A percentile compares a stretch with the other conserved stretches of the same genome.
Conservation (phyloP, 1,140 invertebrate genomes). For the Sycophaga agraensis region DNA sequence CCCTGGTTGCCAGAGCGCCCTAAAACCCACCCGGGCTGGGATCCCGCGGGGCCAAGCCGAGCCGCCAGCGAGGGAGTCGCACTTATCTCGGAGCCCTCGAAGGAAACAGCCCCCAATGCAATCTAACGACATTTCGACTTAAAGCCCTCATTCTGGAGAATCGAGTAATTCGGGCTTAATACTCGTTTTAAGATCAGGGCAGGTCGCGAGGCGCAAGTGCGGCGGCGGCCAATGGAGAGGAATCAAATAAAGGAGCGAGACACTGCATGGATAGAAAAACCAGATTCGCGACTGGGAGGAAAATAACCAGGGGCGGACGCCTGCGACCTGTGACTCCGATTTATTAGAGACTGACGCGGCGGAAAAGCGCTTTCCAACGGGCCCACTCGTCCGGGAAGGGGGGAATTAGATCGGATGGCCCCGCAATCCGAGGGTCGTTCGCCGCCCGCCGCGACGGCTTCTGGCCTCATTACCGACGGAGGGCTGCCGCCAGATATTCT, state of each 20-base stretch:
- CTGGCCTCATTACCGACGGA: constrained; percentile 44
- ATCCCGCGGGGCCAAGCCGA: too few relatives aligned
- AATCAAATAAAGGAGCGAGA: too few relatives aligned
- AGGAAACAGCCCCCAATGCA: too few relatives aligned
- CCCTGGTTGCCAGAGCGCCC: too few relatives aligned
- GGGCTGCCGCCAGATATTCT: constrained; percentile 38
- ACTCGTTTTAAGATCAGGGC: not conserved
- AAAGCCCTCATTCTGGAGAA: too few relatives aligned
- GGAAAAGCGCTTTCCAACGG: constrained; percentile 34
- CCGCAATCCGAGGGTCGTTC: constrained; percentile 30
- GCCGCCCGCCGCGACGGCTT: too few relatives aligned
- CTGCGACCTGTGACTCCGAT: constrained; percentile 27
- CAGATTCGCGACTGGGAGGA: not conserved
- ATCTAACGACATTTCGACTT: too few relatives aligned
- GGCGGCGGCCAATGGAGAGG: not conserved
- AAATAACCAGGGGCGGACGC: not conserved
- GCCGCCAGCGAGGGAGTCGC: too few relatives aligned
- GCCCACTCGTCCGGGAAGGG: constrained; percentile 46
- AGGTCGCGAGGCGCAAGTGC: too few relatives aligned
- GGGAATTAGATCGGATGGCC: constrained; percentile 47
- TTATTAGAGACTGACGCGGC: constrained; percentile 35
- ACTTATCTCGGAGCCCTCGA: too few relatives aligned
- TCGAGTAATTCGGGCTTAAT: not conserved
- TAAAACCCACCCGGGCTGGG: too few relatives aligned
- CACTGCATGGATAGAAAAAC: not conserved